Percentiles rank a stretch among this genome's conserved stretches.
Conservation (phyloP, 2,797 vertebrate genomes). For the Chiloscyllium punctatum region DNA sequence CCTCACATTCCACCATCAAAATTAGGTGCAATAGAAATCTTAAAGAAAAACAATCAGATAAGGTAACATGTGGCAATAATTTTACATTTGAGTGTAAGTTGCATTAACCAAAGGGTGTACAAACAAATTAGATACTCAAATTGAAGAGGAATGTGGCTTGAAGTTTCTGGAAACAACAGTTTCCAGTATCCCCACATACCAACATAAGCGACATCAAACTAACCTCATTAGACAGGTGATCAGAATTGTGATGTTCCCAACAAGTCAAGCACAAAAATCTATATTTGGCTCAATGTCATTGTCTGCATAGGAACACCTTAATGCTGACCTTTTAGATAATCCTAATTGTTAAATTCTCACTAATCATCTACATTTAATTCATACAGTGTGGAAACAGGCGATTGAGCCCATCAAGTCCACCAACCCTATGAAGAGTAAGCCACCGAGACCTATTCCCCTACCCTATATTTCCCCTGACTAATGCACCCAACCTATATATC, state of each 20-base stretch:
- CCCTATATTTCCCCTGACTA: no score
- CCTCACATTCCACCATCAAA: neutral
- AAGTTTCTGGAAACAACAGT: neutral
- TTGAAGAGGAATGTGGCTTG: neutral
- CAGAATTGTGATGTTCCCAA: neutral
- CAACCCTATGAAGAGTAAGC: no score
- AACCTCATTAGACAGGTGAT: neutral
- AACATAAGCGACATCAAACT: neutral
- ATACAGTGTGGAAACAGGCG: no score
- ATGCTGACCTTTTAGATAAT: conserved; percentile 18
- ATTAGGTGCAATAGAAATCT: neutral
- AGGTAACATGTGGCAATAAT: neutral
- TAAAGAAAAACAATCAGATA: neutral
- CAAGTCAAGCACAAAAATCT: neutral
- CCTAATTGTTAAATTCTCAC: neutral
- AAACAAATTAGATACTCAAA: neutral
- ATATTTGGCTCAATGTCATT: conserved; percentile 21
- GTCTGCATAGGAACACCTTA: neutral
- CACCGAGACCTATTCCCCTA: no score
- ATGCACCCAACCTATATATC: no score
- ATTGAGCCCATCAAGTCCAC: no score
- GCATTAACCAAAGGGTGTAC: neutral
- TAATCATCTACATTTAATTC: neutral
- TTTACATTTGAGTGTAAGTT: neutral
- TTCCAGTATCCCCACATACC: neutral